Evolutionary conservation across 2,797 vertebrate species (phyloP).

Genomic region (Pipistrellus kuhlii): DNA sequence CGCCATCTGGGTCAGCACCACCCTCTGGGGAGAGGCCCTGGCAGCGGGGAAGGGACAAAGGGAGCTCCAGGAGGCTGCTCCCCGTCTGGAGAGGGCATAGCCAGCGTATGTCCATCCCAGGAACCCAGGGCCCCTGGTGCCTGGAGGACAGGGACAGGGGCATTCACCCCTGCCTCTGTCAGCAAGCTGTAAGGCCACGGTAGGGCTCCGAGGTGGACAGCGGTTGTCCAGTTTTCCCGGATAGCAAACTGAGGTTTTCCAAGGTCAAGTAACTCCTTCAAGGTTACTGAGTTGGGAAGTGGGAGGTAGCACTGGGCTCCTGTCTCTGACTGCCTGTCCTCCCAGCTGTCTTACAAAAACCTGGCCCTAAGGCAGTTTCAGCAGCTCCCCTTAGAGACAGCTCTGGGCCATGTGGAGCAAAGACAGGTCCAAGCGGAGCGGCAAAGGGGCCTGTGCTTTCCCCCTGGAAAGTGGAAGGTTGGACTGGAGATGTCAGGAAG

Average conservation of each 20-base stretch:
- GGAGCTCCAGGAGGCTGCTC: neutral
- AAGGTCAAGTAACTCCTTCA: slow-evolving; percentile 59
- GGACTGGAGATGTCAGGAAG: neutral
- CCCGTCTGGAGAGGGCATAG: neutral
- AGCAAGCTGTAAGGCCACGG: neutral
- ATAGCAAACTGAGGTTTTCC: neutral
- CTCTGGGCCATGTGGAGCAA: neutral
- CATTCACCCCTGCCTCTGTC: neutral
- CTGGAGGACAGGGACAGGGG: neutral
- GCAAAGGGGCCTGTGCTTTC: neutral
- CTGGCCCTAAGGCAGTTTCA: neutral
- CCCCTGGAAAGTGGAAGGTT: neutral
- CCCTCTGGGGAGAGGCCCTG: slow-evolving; percentile 89
- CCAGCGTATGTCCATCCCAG: neutral
- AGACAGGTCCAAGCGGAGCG: neutral
- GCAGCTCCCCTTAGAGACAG: neutral
- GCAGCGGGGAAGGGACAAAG: slow-evolving; percentile 38
- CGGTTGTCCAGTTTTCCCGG: neutral
- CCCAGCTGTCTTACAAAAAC: slow-evolving; percentile 10
- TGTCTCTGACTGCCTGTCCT: neutral
- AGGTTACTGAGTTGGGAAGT: slow-evolving; percentile 58
- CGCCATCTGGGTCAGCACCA: slow-evolving; percentile 88
- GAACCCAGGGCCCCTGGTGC: neutral
- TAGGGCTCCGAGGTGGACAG: neutral
- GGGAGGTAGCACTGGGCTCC: neutral